These are phyloP conservation scores for Cromileptes altivelis DNA, from an alignment of 2,113 vertebrate genomes.

Conservation along the genomic window DNA sequence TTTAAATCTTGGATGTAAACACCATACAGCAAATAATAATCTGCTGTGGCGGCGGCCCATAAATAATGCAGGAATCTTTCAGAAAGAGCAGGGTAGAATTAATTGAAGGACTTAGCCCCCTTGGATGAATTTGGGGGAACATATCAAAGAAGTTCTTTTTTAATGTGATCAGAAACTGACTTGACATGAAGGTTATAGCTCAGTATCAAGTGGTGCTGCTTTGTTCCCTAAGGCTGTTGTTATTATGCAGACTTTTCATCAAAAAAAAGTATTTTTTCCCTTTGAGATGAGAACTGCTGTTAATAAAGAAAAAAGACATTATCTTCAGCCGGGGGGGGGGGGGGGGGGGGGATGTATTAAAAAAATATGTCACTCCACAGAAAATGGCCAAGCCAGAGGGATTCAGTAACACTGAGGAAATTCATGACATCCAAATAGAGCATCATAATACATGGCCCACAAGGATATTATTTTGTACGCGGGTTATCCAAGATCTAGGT, in stretches of 20 bases:
- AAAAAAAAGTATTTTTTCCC: conserved; percentile 18
- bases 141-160: conserved; percentile 59
- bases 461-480: conserved; percentile 49
- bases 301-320: conserved; percentile 19
- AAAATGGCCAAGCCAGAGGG: conserved; percentile 25
- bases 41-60: conserved; percentile 60
- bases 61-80: conserved; percentile 79
- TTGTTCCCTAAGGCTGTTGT: conserved; percentile 19
- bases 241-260: conserved; percentile 46
- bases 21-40: conserved; percentile 76
- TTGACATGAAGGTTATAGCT: conserved; percentile 42
- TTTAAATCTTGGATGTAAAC: conserved; percentile 79
- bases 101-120: conserved; percentile 71
- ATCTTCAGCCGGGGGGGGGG: conserved; percentile 21
- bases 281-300: conserved; percentile 41
- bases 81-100: conserved; percentile 69
- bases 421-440: conserved; percentile 24
- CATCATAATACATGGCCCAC: conserved; percentile 9
- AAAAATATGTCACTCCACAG: conserved; percentile 35
- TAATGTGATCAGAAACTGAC: conserved; percentile 46
- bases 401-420: conserved; percentile 38
- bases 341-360: conserved; percentile 2
- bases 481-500: conserved; percentile 53
- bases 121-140: conserved; percentile 43
- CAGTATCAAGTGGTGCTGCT: background rate